phyloP scores from a whole-genome alignment of 2,113 vertebrate species.

The Psophia crepitans region DNA sequence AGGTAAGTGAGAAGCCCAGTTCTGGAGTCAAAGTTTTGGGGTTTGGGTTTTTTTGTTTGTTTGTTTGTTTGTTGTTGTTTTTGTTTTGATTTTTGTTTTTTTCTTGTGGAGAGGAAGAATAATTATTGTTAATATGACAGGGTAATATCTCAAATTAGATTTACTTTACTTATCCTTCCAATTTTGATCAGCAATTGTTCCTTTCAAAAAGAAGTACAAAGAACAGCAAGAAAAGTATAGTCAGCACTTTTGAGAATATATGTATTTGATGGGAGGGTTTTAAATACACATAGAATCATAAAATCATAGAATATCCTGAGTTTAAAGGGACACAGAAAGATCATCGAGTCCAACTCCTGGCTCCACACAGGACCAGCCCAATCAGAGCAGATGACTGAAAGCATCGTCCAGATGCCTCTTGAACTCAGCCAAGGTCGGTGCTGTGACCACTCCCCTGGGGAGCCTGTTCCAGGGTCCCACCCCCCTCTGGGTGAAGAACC shows the following conservation, averaged over 20 bases:
- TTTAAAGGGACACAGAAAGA: too few species aligned
- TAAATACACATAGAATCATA: neutral
- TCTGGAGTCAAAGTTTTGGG: neutral
- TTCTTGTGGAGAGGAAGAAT: neutral
- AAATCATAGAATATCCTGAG: too few species aligned
- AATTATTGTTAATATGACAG: neutral
- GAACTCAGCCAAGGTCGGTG: too few species aligned
- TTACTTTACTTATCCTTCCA: neutral
- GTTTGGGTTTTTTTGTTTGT: too few species aligned
- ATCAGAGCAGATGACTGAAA: too few species aligned
- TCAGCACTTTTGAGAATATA: neutral
- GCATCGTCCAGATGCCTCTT: too few species aligned
- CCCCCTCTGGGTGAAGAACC: too few species aligned
- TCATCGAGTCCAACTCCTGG: too few species aligned
- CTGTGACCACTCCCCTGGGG: too few species aligned
- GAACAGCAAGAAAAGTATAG: neutral
- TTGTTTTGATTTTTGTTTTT: neutral
- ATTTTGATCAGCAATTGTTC: neutral
- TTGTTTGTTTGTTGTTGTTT: too few species aligned
- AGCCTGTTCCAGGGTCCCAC: too few species aligned
- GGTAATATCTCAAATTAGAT: neutral
- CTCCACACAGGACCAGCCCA: too few species aligned
- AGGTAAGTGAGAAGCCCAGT: neutral
- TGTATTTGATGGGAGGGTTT: neutral
- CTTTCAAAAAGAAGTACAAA: neutral